Conservation (phyloP, 2,113 vertebrate species). For the Saccopteryx bilineata region DNA sequence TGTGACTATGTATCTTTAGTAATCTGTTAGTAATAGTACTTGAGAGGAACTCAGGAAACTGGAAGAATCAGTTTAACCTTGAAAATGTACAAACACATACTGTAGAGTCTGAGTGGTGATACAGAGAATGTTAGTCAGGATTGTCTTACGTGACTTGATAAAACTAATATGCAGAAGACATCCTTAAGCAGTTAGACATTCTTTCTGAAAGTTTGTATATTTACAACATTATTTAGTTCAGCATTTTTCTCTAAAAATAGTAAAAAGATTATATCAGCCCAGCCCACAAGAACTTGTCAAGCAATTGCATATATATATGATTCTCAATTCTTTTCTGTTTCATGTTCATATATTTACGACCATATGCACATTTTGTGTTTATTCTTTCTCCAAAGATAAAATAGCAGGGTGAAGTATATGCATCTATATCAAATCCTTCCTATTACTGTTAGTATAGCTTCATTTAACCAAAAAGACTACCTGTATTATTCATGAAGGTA, state of each 20-base stretch:
- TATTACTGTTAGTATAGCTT: background rate
- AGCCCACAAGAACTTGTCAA: background rate
- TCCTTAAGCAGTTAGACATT: background rate
- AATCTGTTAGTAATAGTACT: background rate
- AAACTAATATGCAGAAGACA: background rate
- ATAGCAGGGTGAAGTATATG: background rate
- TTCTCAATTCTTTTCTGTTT: background rate
- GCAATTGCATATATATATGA: background rate
- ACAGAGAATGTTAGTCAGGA: background rate
- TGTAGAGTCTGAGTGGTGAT: background rate
- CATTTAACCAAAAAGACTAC: background rate
- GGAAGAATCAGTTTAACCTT: conserved; percentile 4
- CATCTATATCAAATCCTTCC: background rate
- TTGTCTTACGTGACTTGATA: conserved; percentile 31
- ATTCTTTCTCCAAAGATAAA: background rate
- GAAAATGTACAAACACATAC: conserved; percentile 8
- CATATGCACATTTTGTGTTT: background rate
- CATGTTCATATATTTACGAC: background rate
- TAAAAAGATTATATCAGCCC: background rate
- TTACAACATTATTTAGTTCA: background rate
- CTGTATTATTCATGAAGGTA: background rate
- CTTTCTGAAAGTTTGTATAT: background rate
- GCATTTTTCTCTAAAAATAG: background rate
- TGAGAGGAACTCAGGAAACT: conserved; percentile 17
- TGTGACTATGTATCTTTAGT: background rate